Evolutionary conservation across 1,140 invertebrate genomes (phyloP).

Genomic region (Sipha flava): DNA sequence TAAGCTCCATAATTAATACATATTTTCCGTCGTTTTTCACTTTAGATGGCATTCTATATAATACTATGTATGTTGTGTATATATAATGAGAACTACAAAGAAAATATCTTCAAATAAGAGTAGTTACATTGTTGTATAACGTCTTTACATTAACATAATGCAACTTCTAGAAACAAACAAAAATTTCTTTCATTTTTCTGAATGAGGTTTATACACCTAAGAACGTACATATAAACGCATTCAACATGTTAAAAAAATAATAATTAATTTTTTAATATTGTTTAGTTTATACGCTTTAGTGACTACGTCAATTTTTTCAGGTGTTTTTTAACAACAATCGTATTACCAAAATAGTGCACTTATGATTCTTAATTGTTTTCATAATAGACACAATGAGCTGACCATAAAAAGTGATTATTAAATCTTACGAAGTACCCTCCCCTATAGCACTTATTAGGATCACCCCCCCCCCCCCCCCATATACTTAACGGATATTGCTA

Average conservation of each 20-base stretch:
- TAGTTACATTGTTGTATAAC: background rate
- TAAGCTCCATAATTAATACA: background rate
- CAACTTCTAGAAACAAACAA: background rate
- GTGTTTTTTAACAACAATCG: too few species aligned
- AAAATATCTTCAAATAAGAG: background rate
- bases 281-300: background rate
- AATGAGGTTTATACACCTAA: background rate
- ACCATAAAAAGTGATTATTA: too few species aligned
- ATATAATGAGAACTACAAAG: background rate
- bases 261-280: background rate
- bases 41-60: background rate
- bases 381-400: too few species aligned
- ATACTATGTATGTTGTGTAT: background rate
- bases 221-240: background rate
- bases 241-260: background rate
- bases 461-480: too few species aligned
- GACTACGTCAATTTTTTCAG: background rate
- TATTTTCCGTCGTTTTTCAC: background rate
- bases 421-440: too few species aligned
- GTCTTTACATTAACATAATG: background rate
- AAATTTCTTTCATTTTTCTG: background rate
- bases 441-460: too few species aligned
- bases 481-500: too few species aligned
- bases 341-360: background rate
- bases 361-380: too few species aligned